Conservation (phyloP, 2,797 vertebrate species). For the Acanthornis magna region DNA sequence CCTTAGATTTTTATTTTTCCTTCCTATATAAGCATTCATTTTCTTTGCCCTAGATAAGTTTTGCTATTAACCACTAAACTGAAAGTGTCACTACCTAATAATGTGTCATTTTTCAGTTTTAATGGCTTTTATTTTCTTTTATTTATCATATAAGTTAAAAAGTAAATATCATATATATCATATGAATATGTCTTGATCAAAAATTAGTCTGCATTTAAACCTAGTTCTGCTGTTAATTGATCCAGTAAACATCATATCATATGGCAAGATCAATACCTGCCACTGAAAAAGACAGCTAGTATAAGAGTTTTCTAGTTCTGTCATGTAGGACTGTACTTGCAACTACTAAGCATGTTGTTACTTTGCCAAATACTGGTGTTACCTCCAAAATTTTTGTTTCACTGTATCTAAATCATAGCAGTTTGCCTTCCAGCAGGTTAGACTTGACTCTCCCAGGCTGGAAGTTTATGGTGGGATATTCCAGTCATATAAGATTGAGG, state of each 20-base stretch:
- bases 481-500: accelerated
- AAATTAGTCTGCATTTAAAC: not conserved
- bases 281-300: not conserved
- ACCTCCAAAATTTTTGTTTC: not conserved
- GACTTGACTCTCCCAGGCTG: not conserved
- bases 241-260: not conserved
- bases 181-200: not conserved
- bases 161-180: not conserved
- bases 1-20: not conserved
- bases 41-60: not conserved
- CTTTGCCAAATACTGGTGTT: not conserved
- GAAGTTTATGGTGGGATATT: not conserved
- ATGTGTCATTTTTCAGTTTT: not conserved
- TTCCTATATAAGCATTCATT: not conserved
- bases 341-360: not conserved
- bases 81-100: not conserved
- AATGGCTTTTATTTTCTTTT: not conserved
- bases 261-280: not conserved
- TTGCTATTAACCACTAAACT: not conserved
- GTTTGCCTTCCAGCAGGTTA: not conserved
- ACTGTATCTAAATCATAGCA: not conserved
- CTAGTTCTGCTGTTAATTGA: not conserved
- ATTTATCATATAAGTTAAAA: not conserved
- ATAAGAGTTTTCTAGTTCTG: not conserved
- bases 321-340: not conserved